Base-by-base conservation (phyloP, 2,797 vertebrate genomes). In the Poecile montanus region DNA sequence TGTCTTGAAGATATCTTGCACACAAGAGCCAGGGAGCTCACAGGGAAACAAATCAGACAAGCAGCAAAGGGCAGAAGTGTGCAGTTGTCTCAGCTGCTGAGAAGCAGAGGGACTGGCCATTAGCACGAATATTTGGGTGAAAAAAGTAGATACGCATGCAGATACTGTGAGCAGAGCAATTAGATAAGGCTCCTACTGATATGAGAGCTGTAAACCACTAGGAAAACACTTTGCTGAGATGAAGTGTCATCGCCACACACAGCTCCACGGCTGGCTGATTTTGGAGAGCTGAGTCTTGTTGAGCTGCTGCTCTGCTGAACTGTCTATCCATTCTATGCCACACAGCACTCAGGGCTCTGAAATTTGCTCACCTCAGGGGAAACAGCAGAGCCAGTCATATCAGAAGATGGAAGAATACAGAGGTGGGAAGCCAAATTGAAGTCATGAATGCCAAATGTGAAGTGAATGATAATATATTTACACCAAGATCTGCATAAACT, bases 201-300 rank as follows among this genome's bases (percentile, higher is more conserved):
- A 66, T 0, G 16, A 92, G 88, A 84, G 83, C 16, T 90, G 80
- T 44, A 88, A 93, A 90, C 10, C 88, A 72, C 76, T 3, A 84
- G 89, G 87, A 82, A 87, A 91, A 72, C 84, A 91, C 86, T 96
- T 56, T 27, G 63, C 77, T 62, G n/a, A 66, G 91, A 82, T 89
- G 83, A 94, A 94, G 90, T 72, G 81, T 67, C 91, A 94, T 93
- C 82, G 68, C 67, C 61, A 70, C 67, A 54, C 54, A 56, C 48
- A 58, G 83, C 57, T 94, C 70, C 84, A 22, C 17, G 56, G 80
- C 88, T 72, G 65, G 66, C 73, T 94, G 71, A 85, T 91, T 93
- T 80, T 76, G 86, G 79, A 93, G 77, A 88, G 70, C 65, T 79
- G 76, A 50, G 23, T 42, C 38, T 47, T 34, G 56, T 19, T 8